A percentile compares a stretch with the other conserved stretches of the same genome.
Conservation (phyloP, 2,797 vertebrate genomes). For the Pachyuromys duprasi region DNA sequence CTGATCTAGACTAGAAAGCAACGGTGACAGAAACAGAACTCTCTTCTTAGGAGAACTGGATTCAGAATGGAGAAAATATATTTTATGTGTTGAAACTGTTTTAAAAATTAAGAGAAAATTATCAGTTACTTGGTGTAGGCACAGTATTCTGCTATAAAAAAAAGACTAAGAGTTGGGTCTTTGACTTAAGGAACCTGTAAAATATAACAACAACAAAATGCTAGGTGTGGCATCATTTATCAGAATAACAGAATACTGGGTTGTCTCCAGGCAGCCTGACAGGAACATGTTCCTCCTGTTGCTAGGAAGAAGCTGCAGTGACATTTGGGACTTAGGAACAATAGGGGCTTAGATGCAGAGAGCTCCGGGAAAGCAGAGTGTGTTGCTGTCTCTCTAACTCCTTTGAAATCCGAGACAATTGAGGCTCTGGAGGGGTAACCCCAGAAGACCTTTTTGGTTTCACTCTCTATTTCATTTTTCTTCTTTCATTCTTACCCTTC, state of each 20-base stretch:
- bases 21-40: not conserved
- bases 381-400: not conserved
- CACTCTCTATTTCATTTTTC: not conserved
- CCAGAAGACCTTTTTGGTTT: not conserved
- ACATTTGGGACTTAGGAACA: not conserved
- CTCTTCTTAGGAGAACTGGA: not conserved
- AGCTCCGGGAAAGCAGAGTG: not conserved
- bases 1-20: not conserved
- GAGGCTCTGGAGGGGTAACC: not conserved
- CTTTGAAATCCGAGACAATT: not conserved
- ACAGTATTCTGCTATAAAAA: not conserved
- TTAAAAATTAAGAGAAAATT: conserved; percentile 40
- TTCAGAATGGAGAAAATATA: not conserved
- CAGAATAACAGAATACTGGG: not conserved
- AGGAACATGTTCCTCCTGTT: conserved; percentile 25
- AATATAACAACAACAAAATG: not conserved
- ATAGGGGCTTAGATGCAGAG: not conserved
- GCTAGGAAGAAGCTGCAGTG: conserved; percentile 26
- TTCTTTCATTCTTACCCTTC: not conserved
- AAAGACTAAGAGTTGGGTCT: not conserved
- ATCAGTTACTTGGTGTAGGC: not conserved
- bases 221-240: not conserved
- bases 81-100: conserved; percentile 42
- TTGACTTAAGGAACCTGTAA: not conserved
- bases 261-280: not conserved